A percentile compares a stretch with the other conserved stretches of the same genome.
Evolutionary conservation across 2,797 vertebrate species (phyloP).

Genomic region (Thaleichthys pacificus): DNA sequence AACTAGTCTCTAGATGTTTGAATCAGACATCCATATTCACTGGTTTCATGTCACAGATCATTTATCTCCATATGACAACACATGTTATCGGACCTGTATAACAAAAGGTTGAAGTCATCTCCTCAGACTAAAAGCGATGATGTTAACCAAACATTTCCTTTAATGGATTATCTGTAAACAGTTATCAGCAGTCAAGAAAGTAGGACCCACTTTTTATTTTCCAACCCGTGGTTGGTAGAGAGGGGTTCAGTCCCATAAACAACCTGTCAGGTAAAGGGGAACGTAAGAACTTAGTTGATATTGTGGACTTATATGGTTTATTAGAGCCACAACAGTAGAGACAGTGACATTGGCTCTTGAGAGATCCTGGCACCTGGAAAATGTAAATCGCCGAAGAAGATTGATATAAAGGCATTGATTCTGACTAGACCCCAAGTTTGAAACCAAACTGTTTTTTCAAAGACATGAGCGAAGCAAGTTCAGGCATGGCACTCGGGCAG

Average conservation of each 20-base stretch:
- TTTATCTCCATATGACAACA: background rate
- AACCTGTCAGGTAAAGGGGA: background rate
- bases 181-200: background rate
- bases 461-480: too few relatives aligned
- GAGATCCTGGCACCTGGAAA: background rate
- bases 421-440: too few relatives aligned
- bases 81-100: background rate
- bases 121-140: constrained; percentile 2
- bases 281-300: background rate
- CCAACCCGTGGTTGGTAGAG: background rate
- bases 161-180: background rate
- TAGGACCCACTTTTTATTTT: background rate
- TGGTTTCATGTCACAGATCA: background rate
- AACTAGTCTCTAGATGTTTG: background rate
- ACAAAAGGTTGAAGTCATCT: background rate
- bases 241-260: constrained; percentile 2
- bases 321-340: too few relatives aligned
- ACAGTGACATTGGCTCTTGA: too few relatives aligned
- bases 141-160: constrained; percentile 43
- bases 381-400: background rate
- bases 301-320: background rate
- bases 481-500: too few relatives aligned
- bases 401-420: too few relatives aligned
- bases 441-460: too few relatives aligned
- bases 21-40: background rate